These are phyloP conservation scores for Ophthalmolycus amberensis DNA, from an alignment of 2,113 vertebrate species.

Conservation along the genomic window DNA sequence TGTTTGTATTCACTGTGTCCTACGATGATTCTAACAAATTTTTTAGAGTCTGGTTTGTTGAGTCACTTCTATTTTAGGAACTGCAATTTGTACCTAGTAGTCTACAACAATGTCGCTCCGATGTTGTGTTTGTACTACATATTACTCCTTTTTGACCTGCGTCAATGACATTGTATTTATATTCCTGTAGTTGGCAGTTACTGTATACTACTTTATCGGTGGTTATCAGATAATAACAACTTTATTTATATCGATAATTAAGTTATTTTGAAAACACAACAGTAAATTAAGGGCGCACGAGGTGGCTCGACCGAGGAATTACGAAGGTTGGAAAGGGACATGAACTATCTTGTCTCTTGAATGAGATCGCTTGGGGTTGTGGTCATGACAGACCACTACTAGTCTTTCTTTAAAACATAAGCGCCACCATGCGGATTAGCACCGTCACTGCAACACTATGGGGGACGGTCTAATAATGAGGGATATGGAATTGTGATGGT, in stretches of 20 bases:
- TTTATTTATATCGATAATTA: too few species aligned
- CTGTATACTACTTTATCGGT: not conserved
- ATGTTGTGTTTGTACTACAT: not conserved
- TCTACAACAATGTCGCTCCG: not conserved
- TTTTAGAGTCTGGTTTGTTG: not conserved
- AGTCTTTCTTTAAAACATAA: not conserved
- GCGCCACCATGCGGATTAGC: slow-evolving; percentile 19
- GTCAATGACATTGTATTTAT: not conserved
- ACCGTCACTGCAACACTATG: not conserved
- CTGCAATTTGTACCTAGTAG: too few species aligned
- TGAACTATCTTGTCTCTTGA: slow-evolving; percentile 36
- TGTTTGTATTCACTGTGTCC: not conserved
- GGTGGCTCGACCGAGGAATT: not conserved
- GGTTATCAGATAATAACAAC: not conserved
- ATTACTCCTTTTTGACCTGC: not conserved
- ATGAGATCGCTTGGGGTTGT: slow-evolving; percentile 14
- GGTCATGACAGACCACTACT: not conserved
- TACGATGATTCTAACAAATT: not conserved
- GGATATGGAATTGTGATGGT: too few species aligned
- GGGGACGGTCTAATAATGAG: not conserved
- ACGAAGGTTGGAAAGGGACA: not conserved
- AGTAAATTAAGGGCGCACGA: fast-evolving
- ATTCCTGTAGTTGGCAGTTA: fast-evolving
- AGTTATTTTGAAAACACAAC: not conserved
- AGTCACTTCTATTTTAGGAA: not conserved